Evolutionary conservation across 2,797 vertebrate species (phyloP), one percentile per base, ranked within the genome.

Genomic region (Astyanax mexicanus): DNA sequence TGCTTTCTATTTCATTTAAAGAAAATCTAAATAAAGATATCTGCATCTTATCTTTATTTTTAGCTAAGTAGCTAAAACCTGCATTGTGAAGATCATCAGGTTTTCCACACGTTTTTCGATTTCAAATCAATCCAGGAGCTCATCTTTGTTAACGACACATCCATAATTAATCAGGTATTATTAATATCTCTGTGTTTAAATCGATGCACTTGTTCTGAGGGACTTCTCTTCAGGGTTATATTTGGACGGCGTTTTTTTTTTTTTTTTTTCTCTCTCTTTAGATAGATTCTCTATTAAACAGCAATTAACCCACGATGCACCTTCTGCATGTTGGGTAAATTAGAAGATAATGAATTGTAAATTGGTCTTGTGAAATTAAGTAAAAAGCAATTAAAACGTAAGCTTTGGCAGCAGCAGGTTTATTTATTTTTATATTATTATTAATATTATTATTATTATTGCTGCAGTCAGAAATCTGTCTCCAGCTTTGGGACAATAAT

Each of bases 271-370:
- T 38, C 32, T 32, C 9, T 79, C 68, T 47, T 58, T 62, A 58
- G 71, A 64, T 57, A 69, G 74, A 77, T 79, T 82, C 74, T 76
- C 55, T 80, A 85, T 85, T 85, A 82, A 84, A 84, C 77, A 83
- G 81, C 78, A 85, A 85, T 87, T 87, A 87, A 84, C 84, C 81
- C 67, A 57, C 60, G 73, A 55, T 75, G 67, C 80, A 75, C 81
- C 75, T 81, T 81, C 81, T 65, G 62, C 82, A 84, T 82, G 81
- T 81, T 82, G 68, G 61, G 64, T 65, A 87, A 86, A 84, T 84
- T 80, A 80, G 62, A 82, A 83, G 83, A 87, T 85, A 83, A 84
- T 85, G 81, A 85, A 85, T 85, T 81, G 80, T 80, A 83, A 87
- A 87, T 84, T 81, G 81, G 75, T 72, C 77, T 66, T 57, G 81